phyloP scores from a whole-genome alignment of 2,888 invertebrate species.

The Ariolimax columbianus region DNA sequence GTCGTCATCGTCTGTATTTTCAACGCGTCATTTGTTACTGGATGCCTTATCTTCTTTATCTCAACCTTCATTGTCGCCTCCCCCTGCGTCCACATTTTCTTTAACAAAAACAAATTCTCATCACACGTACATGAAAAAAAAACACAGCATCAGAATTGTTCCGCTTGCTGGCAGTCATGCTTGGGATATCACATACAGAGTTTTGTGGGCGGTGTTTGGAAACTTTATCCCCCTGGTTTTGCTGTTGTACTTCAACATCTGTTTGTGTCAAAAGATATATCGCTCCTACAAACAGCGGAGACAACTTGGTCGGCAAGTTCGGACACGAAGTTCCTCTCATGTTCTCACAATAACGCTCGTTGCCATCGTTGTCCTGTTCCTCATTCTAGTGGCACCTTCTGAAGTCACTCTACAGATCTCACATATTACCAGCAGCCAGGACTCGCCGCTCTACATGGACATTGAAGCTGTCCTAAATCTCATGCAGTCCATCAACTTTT shows the following conservation, averaged over 20 bases:
- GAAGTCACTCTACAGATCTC: conserved; percentile 72
- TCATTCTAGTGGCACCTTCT: conserved; percentile 75
- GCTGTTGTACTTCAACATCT: conserved; percentile 73
- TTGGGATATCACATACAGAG: conserved; percentile 66
- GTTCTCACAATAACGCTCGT: conserved; percentile 74
- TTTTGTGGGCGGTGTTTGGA: conserved; percentile 71
- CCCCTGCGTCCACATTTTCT: not conserved
- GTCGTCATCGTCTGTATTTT: not conserved
- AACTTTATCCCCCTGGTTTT: conserved; percentile 72
- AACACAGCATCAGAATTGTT: not conserved
- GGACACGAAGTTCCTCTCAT: conserved; percentile 61
- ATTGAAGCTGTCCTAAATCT: conserved; percentile 83
- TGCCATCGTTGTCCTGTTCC: conserved; percentile 75
- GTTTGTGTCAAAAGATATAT: conserved; percentile 72
- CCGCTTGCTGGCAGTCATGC: not conserved
- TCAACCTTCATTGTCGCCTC: not conserved
- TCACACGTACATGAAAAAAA: not conserved
- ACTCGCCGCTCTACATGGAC: conserved; percentile 67
- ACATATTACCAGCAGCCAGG: conserved; percentile 62
- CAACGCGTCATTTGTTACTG: not conserved
- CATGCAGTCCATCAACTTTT: conserved; percentile 87
- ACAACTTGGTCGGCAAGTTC: conserved; percentile 59
- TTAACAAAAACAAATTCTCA: not conserved
- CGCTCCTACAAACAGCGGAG: conserved; percentile 69
- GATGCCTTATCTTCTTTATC: not conserved